phyloP scores from a whole-genome alignment of 2,888 invertebrate genomes.

The Buathra laborator region DNA sequence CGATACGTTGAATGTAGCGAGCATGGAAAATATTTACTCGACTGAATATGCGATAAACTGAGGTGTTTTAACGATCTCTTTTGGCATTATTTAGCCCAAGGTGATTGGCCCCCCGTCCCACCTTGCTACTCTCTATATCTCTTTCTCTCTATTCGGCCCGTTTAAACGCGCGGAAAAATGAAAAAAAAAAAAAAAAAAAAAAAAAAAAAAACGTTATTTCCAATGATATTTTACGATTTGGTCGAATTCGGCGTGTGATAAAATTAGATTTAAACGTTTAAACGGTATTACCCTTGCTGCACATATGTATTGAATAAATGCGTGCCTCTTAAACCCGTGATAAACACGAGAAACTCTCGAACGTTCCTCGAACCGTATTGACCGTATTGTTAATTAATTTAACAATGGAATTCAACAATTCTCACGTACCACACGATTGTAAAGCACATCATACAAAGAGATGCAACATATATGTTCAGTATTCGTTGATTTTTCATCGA shows the following conservation, averaged over 20 bases:
- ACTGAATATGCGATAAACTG: constrained; percentile 51
- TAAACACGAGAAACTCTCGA: constrained; percentile 12
- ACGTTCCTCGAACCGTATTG: background rate
- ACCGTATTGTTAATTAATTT: background rate
- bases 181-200: too few species aligned
- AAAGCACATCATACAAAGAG: background rate
- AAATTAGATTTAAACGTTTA: constrained; percentile 48
- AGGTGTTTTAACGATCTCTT: constrained; percentile 27
- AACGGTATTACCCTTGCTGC: constrained; percentile 41
- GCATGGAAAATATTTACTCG: constrained; percentile 32
- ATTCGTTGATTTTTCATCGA: background rate
- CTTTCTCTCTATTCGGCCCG: constrained; percentile 2
- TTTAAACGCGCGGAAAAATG: background rate
- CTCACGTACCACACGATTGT: background rate
- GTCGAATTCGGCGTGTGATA: constrained; percentile 65
- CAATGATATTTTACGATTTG: constrained; percentile 43
- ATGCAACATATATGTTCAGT: background rate
- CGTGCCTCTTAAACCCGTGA: constrained; percentile 34
- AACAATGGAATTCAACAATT: background rate
- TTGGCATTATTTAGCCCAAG: background rate
- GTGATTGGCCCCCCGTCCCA: background rate
- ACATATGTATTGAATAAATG: constrained; percentile 12
- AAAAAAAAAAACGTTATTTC: background rate
- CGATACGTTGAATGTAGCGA: constrained; percentile 17
- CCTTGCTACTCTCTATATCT: constrained; percentile 19